phyloP scores from a whole-genome alignment of 2,888 invertebrate species.

The Nesidiocoris tenuis region DNA sequence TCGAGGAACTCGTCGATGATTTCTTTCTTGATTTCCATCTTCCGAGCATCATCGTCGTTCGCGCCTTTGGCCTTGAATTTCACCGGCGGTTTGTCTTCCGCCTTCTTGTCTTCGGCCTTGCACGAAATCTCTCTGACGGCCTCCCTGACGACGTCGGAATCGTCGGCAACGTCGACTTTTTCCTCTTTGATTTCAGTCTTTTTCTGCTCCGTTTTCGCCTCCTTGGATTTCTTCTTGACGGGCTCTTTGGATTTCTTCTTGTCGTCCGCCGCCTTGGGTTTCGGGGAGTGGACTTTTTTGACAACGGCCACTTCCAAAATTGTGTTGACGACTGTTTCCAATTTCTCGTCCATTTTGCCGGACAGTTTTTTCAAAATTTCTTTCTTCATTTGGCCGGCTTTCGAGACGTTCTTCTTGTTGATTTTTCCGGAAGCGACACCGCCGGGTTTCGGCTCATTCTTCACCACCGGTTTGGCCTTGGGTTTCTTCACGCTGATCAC shows the following conservation, averaged over 20 bases:
- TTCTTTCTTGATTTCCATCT: conserved; percentile 41
- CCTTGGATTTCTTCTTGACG: conserved; percentile 41
- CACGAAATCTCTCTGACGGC: conserved; percentile 45
- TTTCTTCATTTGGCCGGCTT: conserved; percentile 36
- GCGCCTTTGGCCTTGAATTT: conserved; percentile 17
- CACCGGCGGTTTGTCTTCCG: conserved; percentile 17
- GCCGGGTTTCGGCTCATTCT: conserved; percentile 38
- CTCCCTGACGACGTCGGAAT: conserved; percentile 45
- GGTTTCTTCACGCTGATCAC: conserved; percentile 44
- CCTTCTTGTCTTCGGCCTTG: conserved; percentile 20
- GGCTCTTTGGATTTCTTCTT: conserved; percentile 47
- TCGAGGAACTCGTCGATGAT: conserved; percentile 35
- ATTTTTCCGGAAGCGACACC: conserved; percentile 43
- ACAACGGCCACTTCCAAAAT: conserved; percentile 47
- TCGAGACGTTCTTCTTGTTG: conserved; percentile 27
- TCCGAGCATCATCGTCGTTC: conserved; percentile 25
- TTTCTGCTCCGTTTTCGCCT: conserved; percentile 48
- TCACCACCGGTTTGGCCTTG: conserved; percentile 10
- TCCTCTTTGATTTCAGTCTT: conserved; percentile 49
- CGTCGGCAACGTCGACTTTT: conserved; percentile 46
- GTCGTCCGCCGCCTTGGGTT: conserved; percentile 38
- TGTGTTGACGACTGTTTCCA: conserved; percentile 45
- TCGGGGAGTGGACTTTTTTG: conserved; percentile 38
- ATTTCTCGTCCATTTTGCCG: conserved; percentile 44
- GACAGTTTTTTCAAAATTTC: conserved; percentile 45